phyloP scores from a whole-genome alignment of 2,797 vertebrate genomes.

The Acrossocheilus wenchowensis region DNA sequence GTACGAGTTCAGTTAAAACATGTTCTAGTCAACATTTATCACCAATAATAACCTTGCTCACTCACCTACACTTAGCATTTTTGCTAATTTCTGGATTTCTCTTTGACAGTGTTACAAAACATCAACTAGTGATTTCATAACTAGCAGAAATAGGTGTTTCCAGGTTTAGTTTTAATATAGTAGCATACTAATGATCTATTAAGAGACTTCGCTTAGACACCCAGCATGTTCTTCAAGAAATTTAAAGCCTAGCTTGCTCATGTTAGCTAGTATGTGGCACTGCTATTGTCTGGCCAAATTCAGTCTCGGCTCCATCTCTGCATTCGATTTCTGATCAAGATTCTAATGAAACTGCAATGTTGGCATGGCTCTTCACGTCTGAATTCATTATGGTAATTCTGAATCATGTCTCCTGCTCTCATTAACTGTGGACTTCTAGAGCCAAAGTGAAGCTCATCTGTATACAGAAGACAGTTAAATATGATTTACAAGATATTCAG shows the following conservation, averaged over 20 bases:
- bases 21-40: not conserved
- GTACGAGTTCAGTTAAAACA: not conserved
- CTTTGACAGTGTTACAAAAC: not conserved
- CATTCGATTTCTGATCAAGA: constrained; percentile 3
- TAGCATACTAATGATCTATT: not conserved
- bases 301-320: not conserved
- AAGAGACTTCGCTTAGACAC: not conserved
- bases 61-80: not conserved
- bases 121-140: not conserved
- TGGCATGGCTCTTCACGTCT: not conserved
- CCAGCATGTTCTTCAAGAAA: not conserved
- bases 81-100: not conserved
- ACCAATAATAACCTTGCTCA: not conserved
- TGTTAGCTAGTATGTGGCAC: not conserved
- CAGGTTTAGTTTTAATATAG: not conserved
- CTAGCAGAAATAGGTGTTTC: not conserved
- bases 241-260: not conserved
- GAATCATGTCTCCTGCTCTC: not conserved
- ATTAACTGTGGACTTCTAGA: not conserved
- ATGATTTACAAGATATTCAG: not conserved
- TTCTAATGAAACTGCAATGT: not conserved
- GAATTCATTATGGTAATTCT: not conserved
- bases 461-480: not conserved
- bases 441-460: not conserved
- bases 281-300: not conserved